A percentile compares a stretch with the other conserved stretches of the same genome.
phyloP scores from a whole-genome alignment of 2,888 invertebrate genomes.

The Villa cingulata region DNA sequence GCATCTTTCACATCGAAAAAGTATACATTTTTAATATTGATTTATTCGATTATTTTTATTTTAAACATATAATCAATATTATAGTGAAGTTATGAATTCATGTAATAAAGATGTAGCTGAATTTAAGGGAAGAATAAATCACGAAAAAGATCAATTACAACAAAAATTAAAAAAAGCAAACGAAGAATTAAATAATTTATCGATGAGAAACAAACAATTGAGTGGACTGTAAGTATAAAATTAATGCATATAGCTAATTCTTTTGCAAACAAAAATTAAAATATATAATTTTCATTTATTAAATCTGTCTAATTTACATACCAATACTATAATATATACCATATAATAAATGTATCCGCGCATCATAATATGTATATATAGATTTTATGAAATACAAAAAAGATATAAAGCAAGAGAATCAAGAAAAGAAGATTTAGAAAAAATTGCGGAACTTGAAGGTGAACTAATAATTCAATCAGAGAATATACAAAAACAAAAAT shows the following conservation, averaged over 20 bases:
- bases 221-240: slow-evolving; percentile 1
- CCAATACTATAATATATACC: neutral
- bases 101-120: slow-evolving; percentile 4
- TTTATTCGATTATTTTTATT: too few species aligned
- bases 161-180: slow-evolving; percentile 3
- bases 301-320: neutral
- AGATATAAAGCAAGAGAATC: slow-evolving; percentile 10
- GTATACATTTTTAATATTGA: too few species aligned
- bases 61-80: neutral
- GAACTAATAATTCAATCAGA: slow-evolving; percentile 11
- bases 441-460: slow-evolving; percentile 11
- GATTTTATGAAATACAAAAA: slow-evolving; percentile 8
- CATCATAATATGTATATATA: too few species aligned
- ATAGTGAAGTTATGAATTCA: slow-evolving; percentile 6
- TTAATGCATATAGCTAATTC: too few species aligned
- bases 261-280: too few species aligned
- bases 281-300: neutral
- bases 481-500: slow-evolving; percentile 9
- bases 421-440: slow-evolving; percentile 10
- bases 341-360: too few species aligned
- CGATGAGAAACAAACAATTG: slow-evolving; percentile 5
- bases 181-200: slow-evolving; percentile 1
- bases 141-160: slow-evolving; percentile 3
- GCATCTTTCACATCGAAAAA: too few species aligned
- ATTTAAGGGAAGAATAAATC: neutral